Evolutionary conservation across 2,888 invertebrate species (phyloP), one percentile per base, ranked within the genome.

Genomic region (Chironomus riparius): DNA sequence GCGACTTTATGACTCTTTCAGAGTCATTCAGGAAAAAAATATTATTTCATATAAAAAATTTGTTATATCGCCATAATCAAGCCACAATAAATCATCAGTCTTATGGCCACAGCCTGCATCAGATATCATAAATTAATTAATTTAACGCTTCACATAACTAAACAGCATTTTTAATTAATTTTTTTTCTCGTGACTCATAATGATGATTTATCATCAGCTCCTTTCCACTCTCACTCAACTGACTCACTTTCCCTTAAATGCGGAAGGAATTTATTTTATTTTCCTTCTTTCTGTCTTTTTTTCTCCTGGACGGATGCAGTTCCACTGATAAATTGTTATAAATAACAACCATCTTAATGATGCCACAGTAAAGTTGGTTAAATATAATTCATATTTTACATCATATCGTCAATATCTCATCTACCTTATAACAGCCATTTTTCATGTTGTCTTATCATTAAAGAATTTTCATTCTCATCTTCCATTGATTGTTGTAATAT

Each of bases 111-210:
- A 47, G 50, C 48, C 56, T 50, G 50, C 70, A 70, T 70, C 70
- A 56, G 70, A 70, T 50, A 70, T 50, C 70, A 70, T 70, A 70
- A 70, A 70, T 70, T 70, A 70, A 70, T 70, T 70, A 70, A 70
- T 70, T 70, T 47, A 48, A 50, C 22, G 70, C 70, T 22, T 22
- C 38, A 48, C 70, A 70, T 56, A 56, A 56, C 56, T 56, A 56
- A 56, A 50, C 70, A 70, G 48, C 22, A 70, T 70, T 70, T 70
- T 70, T 70, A 70, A 70, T 70, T 70, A 70, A 70, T 70, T 70
- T 68, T n/a, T n/a, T 28, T 68, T 15, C 50, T 70, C 56, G 18
- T 22, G 10, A 22, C 15, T 13, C 56, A 21, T 70, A 70, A 70
- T 70, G 48, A 70, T 70, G 70, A 70, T 70, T 70, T 70, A 70